phyloP scores from a whole-genome alignment of 1,140 invertebrate species.

The Drosophila kepulauana region DNA sequence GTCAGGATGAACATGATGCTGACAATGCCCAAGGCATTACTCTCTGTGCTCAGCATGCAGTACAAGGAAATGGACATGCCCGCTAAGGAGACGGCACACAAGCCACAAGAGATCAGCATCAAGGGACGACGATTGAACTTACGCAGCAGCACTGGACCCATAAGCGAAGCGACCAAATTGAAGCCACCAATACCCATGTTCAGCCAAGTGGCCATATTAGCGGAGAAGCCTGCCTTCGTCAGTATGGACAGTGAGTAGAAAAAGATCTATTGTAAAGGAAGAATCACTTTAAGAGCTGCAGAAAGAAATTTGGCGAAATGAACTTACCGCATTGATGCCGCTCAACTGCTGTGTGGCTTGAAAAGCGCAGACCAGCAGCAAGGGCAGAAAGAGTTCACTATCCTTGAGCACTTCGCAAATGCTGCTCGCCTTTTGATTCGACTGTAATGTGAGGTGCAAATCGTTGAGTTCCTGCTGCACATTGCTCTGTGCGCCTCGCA shows the following conservation, averaged over 20 bases:
- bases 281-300: neutral
- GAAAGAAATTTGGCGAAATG: neutral
- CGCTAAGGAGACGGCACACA: constrained; percentile 86
- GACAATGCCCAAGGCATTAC: constrained; percentile 87
- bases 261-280: constrained; percentile 87
- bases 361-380: constrained; percentile 90
- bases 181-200: constrained; percentile 89
- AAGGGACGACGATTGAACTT: constrained; percentile 86
- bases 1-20: constrained; percentile 88
- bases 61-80: constrained; percentile 86
- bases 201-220: constrained; percentile 86
- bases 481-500: constrained; percentile 39
- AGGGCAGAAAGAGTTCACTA: constrained; percentile 87
- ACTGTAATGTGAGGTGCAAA: constrained; percentile 52
- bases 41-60: constrained; percentile 86
- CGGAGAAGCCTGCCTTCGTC: constrained; percentile 86
- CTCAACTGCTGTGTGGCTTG: constrained; percentile 93
- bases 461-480: constrained; percentile 85
- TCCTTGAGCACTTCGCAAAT: constrained; percentile 86
- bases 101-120: constrained; percentile 86
- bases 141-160: constrained; percentile 87
- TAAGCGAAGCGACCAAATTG: constrained; percentile 88
- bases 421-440: constrained; percentile 77
- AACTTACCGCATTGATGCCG: constrained; percentile 93
- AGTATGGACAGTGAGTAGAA: constrained; percentile 91